These are phyloP conservation scores for Drosophila ironensis DNA, from an alignment of 1,140 invertebrate genomes.

Conservation along the genomic window DNA sequence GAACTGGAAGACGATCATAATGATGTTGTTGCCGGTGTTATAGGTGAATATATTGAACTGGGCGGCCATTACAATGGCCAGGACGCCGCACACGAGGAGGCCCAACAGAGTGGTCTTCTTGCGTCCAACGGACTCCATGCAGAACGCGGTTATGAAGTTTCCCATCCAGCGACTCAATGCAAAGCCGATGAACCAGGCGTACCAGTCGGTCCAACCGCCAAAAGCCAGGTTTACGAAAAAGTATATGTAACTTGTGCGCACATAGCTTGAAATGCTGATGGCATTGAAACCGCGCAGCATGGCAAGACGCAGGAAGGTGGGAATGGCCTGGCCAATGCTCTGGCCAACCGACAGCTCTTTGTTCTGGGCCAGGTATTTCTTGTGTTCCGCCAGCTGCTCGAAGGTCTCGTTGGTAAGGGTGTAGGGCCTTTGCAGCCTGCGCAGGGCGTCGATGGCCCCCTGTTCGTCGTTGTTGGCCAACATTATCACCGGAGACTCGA, in stretches of 20 bases:
- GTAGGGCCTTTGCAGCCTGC: slow-evolving; percentile 48
- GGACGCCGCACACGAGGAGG: slow-evolving; percentile 18
- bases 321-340: slow-evolving; percentile 42
- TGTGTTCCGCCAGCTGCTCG: slow-evolving; percentile 55
- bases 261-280: slow-evolving; percentile 28
- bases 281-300: slow-evolving; percentile 38
- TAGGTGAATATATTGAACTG: neutral
- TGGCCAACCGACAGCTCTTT: slow-evolving; percentile 23
- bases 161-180: slow-evolving; percentile 27
- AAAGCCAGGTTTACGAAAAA: rapidly evolving
- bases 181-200: slow-evolving; percentile 17
- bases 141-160: slow-evolving; percentile 14
- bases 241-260: neutral
- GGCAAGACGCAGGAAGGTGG: slow-evolving; percentile 16
- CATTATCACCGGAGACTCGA: slow-evolving; percentile 58
- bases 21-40: neutral
- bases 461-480: slow-evolving; percentile 49
- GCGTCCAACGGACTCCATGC: slow-evolving; percentile 44
- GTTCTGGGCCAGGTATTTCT: slow-evolving; percentile 56
- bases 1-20: slow-evolving; percentile 33
- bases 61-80: slow-evolving; percentile 34
- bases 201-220: rapidly evolving
- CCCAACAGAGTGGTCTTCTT: slow-evolving; percentile 49
- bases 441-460: slow-evolving; percentile 41
- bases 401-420: slow-evolving; percentile 54